Evolutionary conservation across 2,888 invertebrate species (phyloP), one percentile per base, ranked within the genome.

Genomic region (Apodemia duryi): DNA sequence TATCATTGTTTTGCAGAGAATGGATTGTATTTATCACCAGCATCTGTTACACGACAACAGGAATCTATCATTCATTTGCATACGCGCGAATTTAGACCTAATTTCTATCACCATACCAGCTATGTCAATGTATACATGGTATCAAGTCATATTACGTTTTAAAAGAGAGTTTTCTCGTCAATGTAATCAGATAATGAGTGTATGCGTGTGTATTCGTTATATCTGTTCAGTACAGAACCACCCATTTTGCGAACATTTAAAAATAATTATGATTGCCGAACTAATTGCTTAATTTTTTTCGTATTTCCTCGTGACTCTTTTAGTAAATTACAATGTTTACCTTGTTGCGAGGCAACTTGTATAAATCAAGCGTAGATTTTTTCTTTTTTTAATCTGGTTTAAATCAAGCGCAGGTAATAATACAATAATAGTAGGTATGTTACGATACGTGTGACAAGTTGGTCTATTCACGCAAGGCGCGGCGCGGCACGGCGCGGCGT

Each of bases 11-110:
- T 71, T 65, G 67, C 35, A 69, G 43, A 43, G 69, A 73, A 76
- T 75, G 73, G 75, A 75, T 76, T 71, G 72, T 69, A 69, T 69
- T 75, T 74, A 75, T 75, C 75, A 70, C 70, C 71, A 65, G 65
- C 65, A 70, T 70, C 67, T 62, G 66, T 60, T 51, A 61, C 64
- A 65, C 68, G 60, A 66, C 65, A 62, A 69, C 63, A 64, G 68
- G 69, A 68, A 71, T 66, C 63, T 70, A 66, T 68, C n/a, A 21
- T 38, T 57, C 32, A 57, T 57, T 52, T 57, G 29, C 11, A 54
- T 32, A 29, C 29, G 13, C 13, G 54, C 54, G 54, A 54, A 4
- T 29, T 32, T 54, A 54, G 54, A 29, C 32, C 28, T 28, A 11
- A 54, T 54, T 1, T 9, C 4, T 13, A 54, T 54, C 0, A 5